Conservation (phyloP, 2,797 vertebrate species). For the Thamnophis elegans region DNA sequence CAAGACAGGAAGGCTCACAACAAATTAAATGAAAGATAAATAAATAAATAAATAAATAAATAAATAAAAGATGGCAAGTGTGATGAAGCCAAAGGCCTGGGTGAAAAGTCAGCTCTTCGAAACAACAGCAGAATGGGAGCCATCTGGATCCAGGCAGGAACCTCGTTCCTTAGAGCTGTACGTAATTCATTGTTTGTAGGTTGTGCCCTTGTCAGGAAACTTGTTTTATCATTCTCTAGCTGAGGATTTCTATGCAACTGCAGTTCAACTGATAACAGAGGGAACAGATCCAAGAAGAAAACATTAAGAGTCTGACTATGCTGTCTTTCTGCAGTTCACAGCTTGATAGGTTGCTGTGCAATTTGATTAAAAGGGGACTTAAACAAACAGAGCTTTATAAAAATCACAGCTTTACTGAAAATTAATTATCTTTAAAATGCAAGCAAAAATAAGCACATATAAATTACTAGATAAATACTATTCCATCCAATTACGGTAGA, state of each 20-base stretch:
- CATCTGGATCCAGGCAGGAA: not conserved
- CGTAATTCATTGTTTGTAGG: not conserved
- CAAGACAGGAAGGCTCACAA: not conserved
- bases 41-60: too few species aligned
- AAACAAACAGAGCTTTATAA: not conserved
- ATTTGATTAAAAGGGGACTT: not conserved
- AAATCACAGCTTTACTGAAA: not conserved
- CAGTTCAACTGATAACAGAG: not conserved
- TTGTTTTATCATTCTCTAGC: not conserved
- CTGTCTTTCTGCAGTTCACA: not conserved
- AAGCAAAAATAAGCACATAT: not conserved
- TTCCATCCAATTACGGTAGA: not conserved
- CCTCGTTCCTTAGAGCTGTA: not conserved
- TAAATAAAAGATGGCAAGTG: not conserved
- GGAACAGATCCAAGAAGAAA: not conserved
- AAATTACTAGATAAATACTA: not conserved
- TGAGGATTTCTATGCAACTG: not conserved
- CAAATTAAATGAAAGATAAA: not conserved
- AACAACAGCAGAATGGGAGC: not conserved
- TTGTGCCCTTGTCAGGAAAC: not conserved
- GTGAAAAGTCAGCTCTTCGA: not conserved
- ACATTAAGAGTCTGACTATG: not conserved
- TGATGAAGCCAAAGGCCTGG: not conserved
- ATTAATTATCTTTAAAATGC: not conserved
- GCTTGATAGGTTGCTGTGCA: not conserved